Evolutionary conservation across 2,113 vertebrate genomes (phyloP).

Genomic region (Conger conger): DNA sequence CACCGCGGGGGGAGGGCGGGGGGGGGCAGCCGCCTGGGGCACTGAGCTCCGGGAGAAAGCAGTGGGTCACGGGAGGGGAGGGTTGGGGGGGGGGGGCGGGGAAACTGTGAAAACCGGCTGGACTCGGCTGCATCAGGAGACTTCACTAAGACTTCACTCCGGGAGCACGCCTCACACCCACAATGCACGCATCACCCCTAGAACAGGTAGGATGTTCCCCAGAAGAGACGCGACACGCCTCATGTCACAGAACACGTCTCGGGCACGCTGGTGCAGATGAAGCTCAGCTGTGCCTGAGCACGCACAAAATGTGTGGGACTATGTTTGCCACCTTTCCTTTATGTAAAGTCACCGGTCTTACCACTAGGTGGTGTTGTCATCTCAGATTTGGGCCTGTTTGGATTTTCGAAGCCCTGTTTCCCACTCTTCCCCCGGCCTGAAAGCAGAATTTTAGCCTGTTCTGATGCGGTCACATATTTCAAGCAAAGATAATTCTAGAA

Average conservation of each 20-base stretch:
- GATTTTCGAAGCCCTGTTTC: not conserved
- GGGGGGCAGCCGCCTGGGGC: not conserved
- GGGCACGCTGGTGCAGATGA: not conserved
- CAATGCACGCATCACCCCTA: too few species aligned
- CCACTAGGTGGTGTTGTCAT: slow-evolving; percentile 31
- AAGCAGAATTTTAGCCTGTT: not conserved
- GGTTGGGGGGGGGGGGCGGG: too few species aligned
- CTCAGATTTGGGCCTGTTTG: not conserved
- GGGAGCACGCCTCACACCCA: too few species aligned
- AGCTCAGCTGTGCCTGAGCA: too few species aligned
- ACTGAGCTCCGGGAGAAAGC: not conserved
- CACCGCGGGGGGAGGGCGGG: not conserved
- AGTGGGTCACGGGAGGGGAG: not conserved
- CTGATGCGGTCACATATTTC: not conserved
- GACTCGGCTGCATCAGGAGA: not conserved
- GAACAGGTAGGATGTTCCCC: too few species aligned
- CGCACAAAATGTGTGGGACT: too few species aligned
- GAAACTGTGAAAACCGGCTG: too few species aligned
- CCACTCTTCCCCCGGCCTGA: not conserved
- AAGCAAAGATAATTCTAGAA: not conserved
- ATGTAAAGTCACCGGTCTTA: too few species aligned
- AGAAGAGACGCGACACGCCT: too few species aligned
- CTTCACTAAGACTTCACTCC: too few species aligned
- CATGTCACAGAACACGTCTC: not conserved
- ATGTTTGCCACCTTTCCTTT: too few species aligned